A percentile compares a stretch with the other conserved stretches of the same genome.
Evolutionary conservation across 2,888 invertebrate species (phyloP).

Genomic region (Bombylius major): DNA sequence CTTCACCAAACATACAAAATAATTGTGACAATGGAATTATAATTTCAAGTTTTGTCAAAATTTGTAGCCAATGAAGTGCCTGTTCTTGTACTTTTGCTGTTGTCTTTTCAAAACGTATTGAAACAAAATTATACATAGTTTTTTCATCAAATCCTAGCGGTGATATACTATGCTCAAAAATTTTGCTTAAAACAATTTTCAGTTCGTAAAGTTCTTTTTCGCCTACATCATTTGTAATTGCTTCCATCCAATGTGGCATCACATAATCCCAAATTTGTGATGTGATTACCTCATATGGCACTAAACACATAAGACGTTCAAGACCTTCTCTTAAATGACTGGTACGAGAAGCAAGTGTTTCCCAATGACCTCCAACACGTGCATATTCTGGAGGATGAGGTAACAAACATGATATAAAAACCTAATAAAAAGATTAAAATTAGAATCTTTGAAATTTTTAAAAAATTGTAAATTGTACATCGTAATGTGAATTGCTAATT

Average conservation of each 20-base stretch:
- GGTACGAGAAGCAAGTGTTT: constrained; percentile 72
- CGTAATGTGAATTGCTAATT: constrained; percentile 71
- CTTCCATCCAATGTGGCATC: constrained; percentile 99
- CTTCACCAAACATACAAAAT: constrained; percentile 82
- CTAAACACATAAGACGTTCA: constrained; percentile 84
- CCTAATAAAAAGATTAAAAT: constrained; percentile 14
- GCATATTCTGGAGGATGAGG: constrained; percentile 96
- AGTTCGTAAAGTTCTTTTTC: constrained; percentile 76
- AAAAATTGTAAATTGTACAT: constrained; percentile 33
- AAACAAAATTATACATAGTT: constrained; percentile 90
- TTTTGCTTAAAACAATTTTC: constrained; percentile 77
- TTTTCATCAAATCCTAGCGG: constrained; percentile 89
- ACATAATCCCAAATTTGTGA: constrained; percentile 96
- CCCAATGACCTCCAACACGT: constrained; percentile 93
- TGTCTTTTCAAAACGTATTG: constrained; percentile 66
- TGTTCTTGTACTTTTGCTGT: constrained; percentile 75
- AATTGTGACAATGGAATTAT: constrained; percentile 76
- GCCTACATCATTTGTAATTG: constrained; percentile 83
- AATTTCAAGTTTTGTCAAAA: constrained; percentile 78
- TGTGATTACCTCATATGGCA: constrained; percentile 95
- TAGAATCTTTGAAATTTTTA: neutral
- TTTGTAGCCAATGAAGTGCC: constrained; percentile 77
- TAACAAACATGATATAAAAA: constrained; percentile 79
- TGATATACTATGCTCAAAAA: constrained; percentile 91
- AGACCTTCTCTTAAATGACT: constrained; percentile 91